Percentiles rank a stretch among this genome's conserved stretches.
These are phyloP conservation scores for Microctonus hyperodae DNA, from an alignment of 2,888 invertebrate species.

Conservation along the genomic window DNA sequence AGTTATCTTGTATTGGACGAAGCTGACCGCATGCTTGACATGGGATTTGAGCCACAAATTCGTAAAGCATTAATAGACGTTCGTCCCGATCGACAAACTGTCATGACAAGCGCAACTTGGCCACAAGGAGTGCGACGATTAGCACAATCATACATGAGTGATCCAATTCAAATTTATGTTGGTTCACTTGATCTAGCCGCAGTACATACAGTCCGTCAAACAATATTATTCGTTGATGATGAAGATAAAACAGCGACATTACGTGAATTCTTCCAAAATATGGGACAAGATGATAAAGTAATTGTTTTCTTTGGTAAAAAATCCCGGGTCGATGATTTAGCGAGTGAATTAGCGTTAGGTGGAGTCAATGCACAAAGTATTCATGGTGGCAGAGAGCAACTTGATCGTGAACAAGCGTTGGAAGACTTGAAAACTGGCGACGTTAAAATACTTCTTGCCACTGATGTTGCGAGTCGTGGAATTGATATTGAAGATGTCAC, in stretches of 20 bases:
- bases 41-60: conserved; percentile 90
- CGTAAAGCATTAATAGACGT: conserved; percentile 81
- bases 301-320: conserved; percentile 93
- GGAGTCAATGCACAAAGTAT: conserved; percentile 79
- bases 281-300: conserved; percentile 81
- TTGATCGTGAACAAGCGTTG: conserved; percentile 81
- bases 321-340: conserved; percentile 80
- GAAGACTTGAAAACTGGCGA: conserved; percentile 81
- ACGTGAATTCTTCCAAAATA: conserved; percentile 72
- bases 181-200: conserved; percentile 90
- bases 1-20: conserved; percentile 94
- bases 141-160: conserved; percentile 85
- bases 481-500: conserved; percentile 90
- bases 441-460: conserved; percentile 87
- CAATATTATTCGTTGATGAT: conserved; percentile 77
- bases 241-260: conserved; percentile 74
- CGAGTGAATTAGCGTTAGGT: conserved; percentile 77
- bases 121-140: conserved; percentile 85
- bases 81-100: conserved; percentile 89
- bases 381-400: conserved; percentile 88
- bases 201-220: conserved; percentile 85
- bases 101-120: conserved; percentile 98
- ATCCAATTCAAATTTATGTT: conserved; percentile 90
- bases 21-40: conserved; percentile 86
- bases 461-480: conserved; percentile 94